phyloP scores from a whole-genome alignment of 1,140 invertebrate genomes.

The Drosophila tani region DNA sequence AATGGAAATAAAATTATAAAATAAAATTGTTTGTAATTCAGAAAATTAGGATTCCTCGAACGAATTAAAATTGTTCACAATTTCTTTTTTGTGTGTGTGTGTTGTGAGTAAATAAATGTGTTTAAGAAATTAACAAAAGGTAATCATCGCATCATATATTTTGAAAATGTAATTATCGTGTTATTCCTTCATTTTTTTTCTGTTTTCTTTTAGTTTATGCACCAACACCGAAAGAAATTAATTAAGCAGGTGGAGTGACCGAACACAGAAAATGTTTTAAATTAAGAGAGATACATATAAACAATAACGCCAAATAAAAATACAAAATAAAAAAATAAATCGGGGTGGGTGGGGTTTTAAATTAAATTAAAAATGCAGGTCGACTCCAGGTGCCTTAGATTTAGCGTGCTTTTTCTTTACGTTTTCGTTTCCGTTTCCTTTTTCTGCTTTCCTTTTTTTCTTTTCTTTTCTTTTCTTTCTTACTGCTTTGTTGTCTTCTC shows the following conservation, averaged over 20 bases:
- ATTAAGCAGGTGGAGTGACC: constrained; percentile 9
- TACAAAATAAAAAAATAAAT: constrained; percentile 25
- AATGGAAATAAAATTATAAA: constrained; percentile 28
- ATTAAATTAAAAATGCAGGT: neutral
- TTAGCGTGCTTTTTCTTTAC: constrained; percentile 33
- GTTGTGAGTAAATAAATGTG: constrained; percentile 18
- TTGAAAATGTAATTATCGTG: constrained; percentile 9
- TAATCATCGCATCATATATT: constrained; percentile 11
- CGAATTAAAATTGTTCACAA: constrained; percentile 42
- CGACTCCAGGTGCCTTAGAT: constrained; percentile 15
- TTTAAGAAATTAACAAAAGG: constrained; percentile 7
- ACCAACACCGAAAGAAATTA: constrained; percentile 36
- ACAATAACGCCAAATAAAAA: constrained; percentile 20
- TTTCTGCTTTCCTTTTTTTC: neutral
- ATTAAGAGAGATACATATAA: constrained; percentile 3
- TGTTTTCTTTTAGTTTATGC: constrained; percentile 9
- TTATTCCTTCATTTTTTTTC: neutral
- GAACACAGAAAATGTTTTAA: neutral
- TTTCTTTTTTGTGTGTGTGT: constrained; percentile 2
- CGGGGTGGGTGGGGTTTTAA: neutral
- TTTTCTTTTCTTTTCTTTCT: constrained; percentile 5
- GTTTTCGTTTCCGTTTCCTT: constrained; percentile 3
- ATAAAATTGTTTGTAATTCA: constrained; percentile 34
- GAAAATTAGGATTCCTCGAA: constrained; percentile 23
- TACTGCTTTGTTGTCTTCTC: constrained; percentile 24